phyloP scores from a whole-genome alignment of 2,113 vertebrate species.

The Otocyon megalotis region DNA sequence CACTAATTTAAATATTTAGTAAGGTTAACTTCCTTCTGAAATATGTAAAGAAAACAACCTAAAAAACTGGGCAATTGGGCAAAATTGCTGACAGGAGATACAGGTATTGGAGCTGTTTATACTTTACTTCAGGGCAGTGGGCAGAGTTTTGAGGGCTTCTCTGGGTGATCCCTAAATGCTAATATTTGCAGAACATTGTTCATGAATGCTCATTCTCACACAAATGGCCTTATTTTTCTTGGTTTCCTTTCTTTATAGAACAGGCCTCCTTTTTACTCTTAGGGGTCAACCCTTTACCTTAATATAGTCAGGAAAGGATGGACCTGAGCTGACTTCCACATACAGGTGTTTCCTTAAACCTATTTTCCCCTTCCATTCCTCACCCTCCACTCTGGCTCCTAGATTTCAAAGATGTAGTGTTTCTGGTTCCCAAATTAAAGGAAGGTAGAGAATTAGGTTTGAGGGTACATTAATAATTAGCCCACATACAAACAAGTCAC shows the following conservation, averaged over 20 bases:
- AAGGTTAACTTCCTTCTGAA: background rate
- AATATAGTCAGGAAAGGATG: background rate
- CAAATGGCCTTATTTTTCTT: background rate
- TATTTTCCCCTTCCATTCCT: background rate
- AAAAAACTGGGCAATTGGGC: background rate
- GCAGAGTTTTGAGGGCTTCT: background rate
- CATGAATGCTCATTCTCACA: background rate
- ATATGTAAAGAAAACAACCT: background rate
- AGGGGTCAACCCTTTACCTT: background rate
- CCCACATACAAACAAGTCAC: background rate
- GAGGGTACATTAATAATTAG: background rate
- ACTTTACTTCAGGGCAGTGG: background rate
- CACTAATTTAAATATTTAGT: background rate
- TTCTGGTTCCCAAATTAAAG: background rate
- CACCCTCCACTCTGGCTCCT: background rate
- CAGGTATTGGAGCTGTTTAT: background rate
- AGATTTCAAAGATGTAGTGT: background rate
- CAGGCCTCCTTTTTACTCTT: background rate
- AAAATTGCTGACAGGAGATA: background rate
- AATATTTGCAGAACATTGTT: background rate
- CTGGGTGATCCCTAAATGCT: background rate
- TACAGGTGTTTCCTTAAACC: background rate
- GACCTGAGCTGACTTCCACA: background rate
- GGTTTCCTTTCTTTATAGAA: background rate
- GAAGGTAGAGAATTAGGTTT: background rate